Conservation (phyloP, 2,113 vertebrate species). For the Symphodus melops region DNA sequence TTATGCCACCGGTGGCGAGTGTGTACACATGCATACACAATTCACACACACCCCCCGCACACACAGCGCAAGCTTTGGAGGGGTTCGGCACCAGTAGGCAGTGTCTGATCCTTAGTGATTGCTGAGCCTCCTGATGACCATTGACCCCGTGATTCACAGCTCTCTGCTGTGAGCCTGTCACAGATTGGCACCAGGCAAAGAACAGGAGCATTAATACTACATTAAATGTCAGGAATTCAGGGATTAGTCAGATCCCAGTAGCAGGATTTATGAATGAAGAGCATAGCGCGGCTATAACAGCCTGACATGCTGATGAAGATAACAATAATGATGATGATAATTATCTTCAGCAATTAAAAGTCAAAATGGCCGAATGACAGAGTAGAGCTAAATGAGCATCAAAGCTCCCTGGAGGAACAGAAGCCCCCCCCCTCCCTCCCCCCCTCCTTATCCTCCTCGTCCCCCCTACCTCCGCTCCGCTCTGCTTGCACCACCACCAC, state of each 20-base stretch:
- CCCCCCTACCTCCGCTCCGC: conserved; percentile 84
- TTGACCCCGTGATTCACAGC: conserved; percentile 73
- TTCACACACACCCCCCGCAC: conserved; percentile 2
- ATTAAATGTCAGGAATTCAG: conserved; percentile 78
- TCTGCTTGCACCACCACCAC: conserved; percentile 81
- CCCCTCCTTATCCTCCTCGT: background rate
- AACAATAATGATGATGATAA: conserved; percentile 78
- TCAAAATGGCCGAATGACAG: conserved; percentile 81
- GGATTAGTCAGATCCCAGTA: conserved; percentile 69
- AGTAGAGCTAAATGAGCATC: conserved; percentile 93
- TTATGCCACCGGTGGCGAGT: conserved; percentile 65
- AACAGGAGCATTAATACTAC: conserved; percentile 74
- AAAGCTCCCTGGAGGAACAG: conserved; percentile 89
- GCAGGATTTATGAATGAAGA: conserved; percentile 76
- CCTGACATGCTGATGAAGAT: conserved; percentile 73
- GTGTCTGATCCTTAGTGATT: conserved; percentile 75
- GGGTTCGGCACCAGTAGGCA: conserved; percentile 65
- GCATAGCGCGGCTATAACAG: conserved; percentile 58
- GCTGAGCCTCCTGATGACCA: conserved; percentile 68
- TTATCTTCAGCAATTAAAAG: conserved; percentile 81
- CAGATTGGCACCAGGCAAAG: conserved; percentile 68
- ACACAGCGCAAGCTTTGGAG: conserved; percentile 8
- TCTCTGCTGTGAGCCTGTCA: conserved; percentile 70
- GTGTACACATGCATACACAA: conserved; percentile 15
- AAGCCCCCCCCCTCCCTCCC: conserved; percentile 18